Base-by-base conservation (phyloP, 2,113 vertebrate species). In the Archocentrus centrarchus region DNA sequence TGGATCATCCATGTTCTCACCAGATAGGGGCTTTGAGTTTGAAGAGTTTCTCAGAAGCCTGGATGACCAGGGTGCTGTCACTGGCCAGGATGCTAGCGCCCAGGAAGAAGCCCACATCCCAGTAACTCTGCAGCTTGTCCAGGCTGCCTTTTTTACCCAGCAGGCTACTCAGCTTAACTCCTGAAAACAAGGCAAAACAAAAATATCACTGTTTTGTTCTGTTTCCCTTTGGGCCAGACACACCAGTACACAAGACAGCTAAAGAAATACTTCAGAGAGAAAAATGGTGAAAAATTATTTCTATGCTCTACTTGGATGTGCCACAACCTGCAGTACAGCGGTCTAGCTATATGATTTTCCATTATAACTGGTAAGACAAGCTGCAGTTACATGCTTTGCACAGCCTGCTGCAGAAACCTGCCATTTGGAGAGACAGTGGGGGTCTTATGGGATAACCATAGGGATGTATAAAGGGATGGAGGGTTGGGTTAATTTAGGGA, bases 31-130 rank as follows among this genome's bases (percentile, higher is more conserved):
- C 97, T 94, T 98, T 99, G 86, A 99, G 94, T 92, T 97, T 99
- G 95, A 99, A 99, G 83, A 99, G 98, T 79, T 98, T 99, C 95
- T 99, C 98, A 3, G 98, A 99, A 82, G 98, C 98, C 75, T 98
- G 97, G 93, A 99, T 98, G 84, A 98, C 98, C 91, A 97, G 95
- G 73, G 96, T 93, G 88, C 97, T 98, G 94, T 99, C 98, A 62
- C 97, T 98, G 89, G 98, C 98, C 91, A 99, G 92, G 82, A 99
- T 96, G 94, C 98, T 98, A 89, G 98, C 98, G 2, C 97, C 98
- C 87, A 99, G 93, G 91, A 99, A 99, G 95, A 98, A 98, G 75
- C 98, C 98, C 62, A 99, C 98, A 91, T 99, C 98, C 98, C 98
- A 99, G 95, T 99, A 99, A 93, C 98, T 99, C 95, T 98, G 98